Evolutionary conservation across 2,113 vertebrate genomes (phyloP), one percentile per base, ranked within the genome.

Genomic region (Syrmaticus mikado): DNA sequence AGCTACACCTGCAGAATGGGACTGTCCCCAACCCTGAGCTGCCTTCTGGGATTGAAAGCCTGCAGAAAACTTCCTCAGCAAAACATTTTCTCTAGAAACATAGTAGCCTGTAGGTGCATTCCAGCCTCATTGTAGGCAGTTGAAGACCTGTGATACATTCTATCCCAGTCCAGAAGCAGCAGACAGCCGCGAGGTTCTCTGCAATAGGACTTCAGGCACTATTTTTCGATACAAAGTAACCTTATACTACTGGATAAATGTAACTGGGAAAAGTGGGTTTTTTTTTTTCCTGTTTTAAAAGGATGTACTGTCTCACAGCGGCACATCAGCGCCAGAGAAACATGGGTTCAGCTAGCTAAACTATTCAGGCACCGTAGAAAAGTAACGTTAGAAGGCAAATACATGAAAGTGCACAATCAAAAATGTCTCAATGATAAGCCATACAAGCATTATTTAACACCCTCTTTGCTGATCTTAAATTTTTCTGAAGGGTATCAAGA

Each of bases 301-400:
- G 34, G 38, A 15, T 5, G 19, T 10, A 70, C 0, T 67, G 27
- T 38, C 28, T 32, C 87, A 68, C 82, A 74, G 60, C 4, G 75
- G 11, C 6, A 1, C 8, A 60, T 53, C 36, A 45, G 25, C 61
- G 6, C 79, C 87, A 38, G 11, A 50, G 50, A 65, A 70, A 43
- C 27, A 5, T 18, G n/a, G 53, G 38, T 60, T 77, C 12, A 88
- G 58, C 34, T 58, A 90, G 45, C 45, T 80, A 87, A 48, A 73
- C 79, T 43, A 78, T 6, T 80, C 68, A 74, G 65, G 38, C 38
- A 92, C 14, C 76, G 80, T 95, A 92, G 22, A 81, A 95, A 88
- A 90, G 32, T 53, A 24, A 85, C 0, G 52, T 92, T 93, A 86
- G 40, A 82, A 82, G 67, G 58, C 71, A 87, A 87, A 87, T 45